These are phyloP conservation scores for Hyposmocoma kahamanoa DNA, from an alignment of 1,140 invertebrate genomes.

Conservation along the genomic window DNA sequence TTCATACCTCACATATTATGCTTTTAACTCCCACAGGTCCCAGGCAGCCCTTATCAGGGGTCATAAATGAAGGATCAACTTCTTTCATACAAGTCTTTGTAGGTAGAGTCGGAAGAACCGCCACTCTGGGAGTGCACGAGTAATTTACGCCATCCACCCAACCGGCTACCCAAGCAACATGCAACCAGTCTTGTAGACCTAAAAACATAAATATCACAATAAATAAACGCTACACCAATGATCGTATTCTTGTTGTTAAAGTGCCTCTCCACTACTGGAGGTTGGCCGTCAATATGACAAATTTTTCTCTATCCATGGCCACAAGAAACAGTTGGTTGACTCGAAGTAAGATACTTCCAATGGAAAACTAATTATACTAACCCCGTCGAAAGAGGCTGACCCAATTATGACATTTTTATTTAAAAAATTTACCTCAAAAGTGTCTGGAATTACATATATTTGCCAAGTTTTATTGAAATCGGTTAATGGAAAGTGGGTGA, in stretches of 20 bases:
- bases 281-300: too few relatives aligned
- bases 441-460: too few relatives aligned
- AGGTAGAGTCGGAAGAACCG: constrained; percentile 69
- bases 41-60: constrained; percentile 70
- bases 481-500: too few relatives aligned
- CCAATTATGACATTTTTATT: background rate
- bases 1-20: constrained; percentile 65
- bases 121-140: constrained; percentile 65
- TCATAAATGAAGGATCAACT: constrained; percentile 39
- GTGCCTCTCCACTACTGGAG: too few relatives aligned
- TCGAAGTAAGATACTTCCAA: background rate
- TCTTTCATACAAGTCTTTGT: constrained; percentile 54
- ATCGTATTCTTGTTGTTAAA: too few relatives aligned
- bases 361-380: background rate
- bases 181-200: constrained; percentile 6
- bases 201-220: background rate
- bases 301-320: too few relatives aligned
- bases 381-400: too few relatives aligned
- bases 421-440: too few relatives aligned
- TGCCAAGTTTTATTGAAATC: too few relatives aligned
- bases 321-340: background rate
- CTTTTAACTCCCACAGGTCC: constrained; percentile 64
- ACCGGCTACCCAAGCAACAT: constrained; percentile 39
- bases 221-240: too few relatives aligned
- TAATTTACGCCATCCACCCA: constrained; percentile 58